phyloP scores from a whole-genome alignment of 2,888 invertebrate genomes.

The Troides aeacus region DNA sequence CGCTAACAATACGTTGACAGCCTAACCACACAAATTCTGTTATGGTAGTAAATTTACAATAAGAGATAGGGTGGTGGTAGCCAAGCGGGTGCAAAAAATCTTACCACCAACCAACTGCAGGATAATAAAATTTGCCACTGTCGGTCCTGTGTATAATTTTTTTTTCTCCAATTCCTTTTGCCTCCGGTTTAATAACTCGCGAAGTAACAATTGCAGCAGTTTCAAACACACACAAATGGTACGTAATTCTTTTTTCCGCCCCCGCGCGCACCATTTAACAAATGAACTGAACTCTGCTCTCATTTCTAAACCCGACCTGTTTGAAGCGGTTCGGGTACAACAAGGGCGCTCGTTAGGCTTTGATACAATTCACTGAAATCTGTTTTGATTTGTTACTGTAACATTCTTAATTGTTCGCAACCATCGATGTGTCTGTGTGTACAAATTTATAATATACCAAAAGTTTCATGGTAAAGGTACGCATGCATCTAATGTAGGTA shows the following conservation, averaged over 20 bases:
- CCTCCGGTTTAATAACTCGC: neutral
- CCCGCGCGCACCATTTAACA: conserved; percentile 4
- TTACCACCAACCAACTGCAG: no score
- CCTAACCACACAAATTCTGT: no score
- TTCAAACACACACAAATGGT: neutral
- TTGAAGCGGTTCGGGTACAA: conserved; percentile 7
- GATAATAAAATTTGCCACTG: no score
- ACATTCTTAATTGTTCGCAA: conserved; percentile 13
- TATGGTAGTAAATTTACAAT: no score
- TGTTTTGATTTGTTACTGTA: conserved; percentile 16
- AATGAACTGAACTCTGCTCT: conserved; percentile 9
- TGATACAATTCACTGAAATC: conserved; percentile 14
- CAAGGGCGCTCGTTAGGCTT: conserved; percentile 22
- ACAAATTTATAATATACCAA: no score
- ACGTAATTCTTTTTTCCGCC: neutral
- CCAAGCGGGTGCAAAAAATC: no score
- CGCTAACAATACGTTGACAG: no score
- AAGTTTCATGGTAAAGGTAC: no score
- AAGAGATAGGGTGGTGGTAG: no score
- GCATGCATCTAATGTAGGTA: no score
- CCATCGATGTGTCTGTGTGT: neutral
- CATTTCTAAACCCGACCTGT: conserved; percentile 14
- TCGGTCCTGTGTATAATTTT: no score
- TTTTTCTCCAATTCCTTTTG: no score
- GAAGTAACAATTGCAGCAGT: neutral